Base-by-base conservation (phyloP, 1,140 invertebrate genomes). In the Cydia fagiglandana region DNA sequence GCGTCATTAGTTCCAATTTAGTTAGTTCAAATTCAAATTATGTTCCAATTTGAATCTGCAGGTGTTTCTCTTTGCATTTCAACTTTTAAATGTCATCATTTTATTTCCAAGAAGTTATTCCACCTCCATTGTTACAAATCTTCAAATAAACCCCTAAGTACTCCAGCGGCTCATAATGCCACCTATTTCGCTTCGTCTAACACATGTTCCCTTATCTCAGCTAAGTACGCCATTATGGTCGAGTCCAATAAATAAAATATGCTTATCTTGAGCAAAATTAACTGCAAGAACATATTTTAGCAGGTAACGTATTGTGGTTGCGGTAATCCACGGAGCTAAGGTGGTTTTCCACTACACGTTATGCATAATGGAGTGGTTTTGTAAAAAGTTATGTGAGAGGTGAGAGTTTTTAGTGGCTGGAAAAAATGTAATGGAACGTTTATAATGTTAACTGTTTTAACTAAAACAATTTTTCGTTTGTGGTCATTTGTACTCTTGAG, bases 241-340 rank as follows among this genome's bases (percentile, higher is more conserved):
- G n/a, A 70, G 34, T 70, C 66, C 66, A 70, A 70, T 70, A 70
- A 70, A 70, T 70, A 70, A 70, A 70, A 70, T 70, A 70, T 70
- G 66, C 66, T 70, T 70, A 70, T 70, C 66, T 70, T 70, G 66
- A 70, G 66, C 66, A 38, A 70, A 70, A 70, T 70, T 70, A 70
- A 70, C 66, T 70, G 34, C 66, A 70, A n/a, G 34, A 70, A 70
- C 66, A 70, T 70, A 70, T 70, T 70, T 70, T 70, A 70, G 17
- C 66, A 70, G 34, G 66, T 70, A 70, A 70, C 66, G 66, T 70
- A 70, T 70, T 70, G 66, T 70, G 66, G 34, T 70, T 70, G 66
- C 66, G n/a, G 34, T 70, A 70, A 70, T 70, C 30, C 66, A 64
- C 64, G 13, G n/a, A 38, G 66, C 7, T 38, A 70, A 38, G 66